Evolutionary conservation across 2,797 vertebrate genomes (phyloP).

Genomic region (Masticophis lateralis): DNA sequence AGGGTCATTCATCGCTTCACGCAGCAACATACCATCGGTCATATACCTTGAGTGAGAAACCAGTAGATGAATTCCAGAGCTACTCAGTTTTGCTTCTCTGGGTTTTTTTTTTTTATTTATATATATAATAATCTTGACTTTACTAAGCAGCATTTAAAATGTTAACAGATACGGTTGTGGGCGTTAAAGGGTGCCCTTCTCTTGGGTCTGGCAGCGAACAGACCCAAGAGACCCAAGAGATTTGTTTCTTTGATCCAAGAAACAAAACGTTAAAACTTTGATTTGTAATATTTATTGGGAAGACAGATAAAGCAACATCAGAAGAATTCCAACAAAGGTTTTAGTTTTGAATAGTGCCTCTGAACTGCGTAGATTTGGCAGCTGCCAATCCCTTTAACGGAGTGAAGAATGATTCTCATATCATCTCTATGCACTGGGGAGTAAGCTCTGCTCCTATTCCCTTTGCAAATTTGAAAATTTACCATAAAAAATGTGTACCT

Average conservation of each 20-base stretch:
- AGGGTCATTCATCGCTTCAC: constrained; percentile 98
- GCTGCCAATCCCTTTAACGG: not conserved
- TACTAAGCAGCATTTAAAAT: too few relatives aligned
- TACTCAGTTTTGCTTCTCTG: not conserved
- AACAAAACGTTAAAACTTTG: not conserved
- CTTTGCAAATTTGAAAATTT: not conserved
- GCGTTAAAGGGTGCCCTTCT: fast-evolving
- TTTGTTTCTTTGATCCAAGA: not conserved
- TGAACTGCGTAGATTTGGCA: not conserved
- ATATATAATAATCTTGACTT: too few relatives aligned
- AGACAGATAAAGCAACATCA: not conserved
- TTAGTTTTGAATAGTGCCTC: not conserved
- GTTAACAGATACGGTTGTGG: too few relatives aligned
- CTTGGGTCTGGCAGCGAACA: not conserved
- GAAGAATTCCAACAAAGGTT: not conserved
- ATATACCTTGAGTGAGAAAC: constrained; percentile 80
- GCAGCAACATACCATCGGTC: constrained; percentile 96
- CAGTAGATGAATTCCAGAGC: constrained; percentile 9
- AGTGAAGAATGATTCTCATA: not conserved
- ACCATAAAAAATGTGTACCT: not conserved
- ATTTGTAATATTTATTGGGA: not conserved
- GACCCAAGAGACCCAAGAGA: too few relatives aligned
- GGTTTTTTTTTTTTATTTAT: too few relatives aligned
- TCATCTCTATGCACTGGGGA: not conserved
- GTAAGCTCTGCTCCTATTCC: not conserved